Evolutionary conservation across 1,140 invertebrate genomes (phyloP).

Genomic region (Monomorium pharaonis): DNA sequence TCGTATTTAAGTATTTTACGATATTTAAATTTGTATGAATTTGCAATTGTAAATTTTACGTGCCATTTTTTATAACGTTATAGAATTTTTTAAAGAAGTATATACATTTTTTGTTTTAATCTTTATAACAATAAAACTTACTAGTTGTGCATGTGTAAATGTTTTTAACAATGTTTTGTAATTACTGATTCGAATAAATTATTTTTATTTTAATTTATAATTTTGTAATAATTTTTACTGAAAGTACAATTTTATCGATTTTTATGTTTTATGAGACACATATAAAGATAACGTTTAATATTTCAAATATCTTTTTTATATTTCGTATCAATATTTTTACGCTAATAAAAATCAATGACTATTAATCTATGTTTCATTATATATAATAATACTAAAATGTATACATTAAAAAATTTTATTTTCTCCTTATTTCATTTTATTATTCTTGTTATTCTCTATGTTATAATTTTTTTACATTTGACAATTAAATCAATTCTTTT

Average conservation of each 20-base stretch:
- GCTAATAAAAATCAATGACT: background rate
- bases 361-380: background rate
- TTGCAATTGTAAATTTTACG: background rate
- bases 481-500: background rate
- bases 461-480: background rate
- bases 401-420: background rate
- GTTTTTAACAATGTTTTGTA: too few species aligned
- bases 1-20: conserved; percentile 33
- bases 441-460: background rate
- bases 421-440: background rate
- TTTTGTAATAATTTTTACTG: background rate
- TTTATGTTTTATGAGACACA: background rate
- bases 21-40: conserved; percentile 41
- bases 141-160: too few species aligned
- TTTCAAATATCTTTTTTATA: background rate
- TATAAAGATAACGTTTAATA: background rate
- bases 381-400: background rate
- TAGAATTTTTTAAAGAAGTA: background rate
- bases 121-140: background rate
- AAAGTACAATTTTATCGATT: background rate
- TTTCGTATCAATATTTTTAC: background rate
- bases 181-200: too few species aligned
- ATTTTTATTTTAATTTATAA: too few species aligned
- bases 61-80: background rate
- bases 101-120: background rate